Evolutionary conservation across 1,140 invertebrate genomes (phyloP).

Genomic region (Calycopis cecrops): DNA sequence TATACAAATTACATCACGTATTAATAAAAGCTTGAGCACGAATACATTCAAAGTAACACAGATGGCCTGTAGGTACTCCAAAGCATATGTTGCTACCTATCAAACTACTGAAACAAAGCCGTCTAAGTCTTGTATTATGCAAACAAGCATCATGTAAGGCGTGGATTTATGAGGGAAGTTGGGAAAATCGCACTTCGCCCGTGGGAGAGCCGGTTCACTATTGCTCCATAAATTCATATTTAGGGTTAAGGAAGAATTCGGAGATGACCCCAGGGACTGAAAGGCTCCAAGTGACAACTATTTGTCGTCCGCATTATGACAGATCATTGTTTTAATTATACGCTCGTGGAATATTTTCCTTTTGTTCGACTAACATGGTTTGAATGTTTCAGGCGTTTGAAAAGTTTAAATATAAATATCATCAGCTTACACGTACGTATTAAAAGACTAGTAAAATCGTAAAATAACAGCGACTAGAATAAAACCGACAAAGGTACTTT

Average conservation of each 20-base stretch:
- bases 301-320: slow-evolving; percentile 16
- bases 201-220: slow-evolving; percentile 48
- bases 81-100: slow-evolving; percentile 51
- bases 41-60: slow-evolving; percentile 18
- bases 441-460: too few species aligned
- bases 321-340: slow-evolving; percentile 2
- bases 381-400: too few species aligned
- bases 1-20: too few species aligned
- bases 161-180: slow-evolving; percentile 71
- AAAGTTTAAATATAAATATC: too few species aligned
- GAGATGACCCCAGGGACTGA: slow-evolving; percentile 27
- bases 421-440: too few species aligned
- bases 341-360: too few species aligned
- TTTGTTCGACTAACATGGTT: too few species aligned
- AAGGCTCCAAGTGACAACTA: slow-evolving; percentile 37
- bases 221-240: slow-evolving; percentile 63
- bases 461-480: too few species aligned
- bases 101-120: slow-evolving; percentile 66
- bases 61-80: slow-evolving; percentile 33
- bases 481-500: too few species aligned
- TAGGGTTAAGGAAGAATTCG: slow-evolving; percentile 35
- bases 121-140: slow-evolving; percentile 73
- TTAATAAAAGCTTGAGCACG: too few species aligned
- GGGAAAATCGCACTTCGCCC: slow-evolving; percentile 52
- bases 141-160: slow-evolving; percentile 72